These are phyloP conservation scores for Drosophila hydei DNA, from an alignment of 1,140 invertebrate species.

Conservation along the genomic window DNA sequence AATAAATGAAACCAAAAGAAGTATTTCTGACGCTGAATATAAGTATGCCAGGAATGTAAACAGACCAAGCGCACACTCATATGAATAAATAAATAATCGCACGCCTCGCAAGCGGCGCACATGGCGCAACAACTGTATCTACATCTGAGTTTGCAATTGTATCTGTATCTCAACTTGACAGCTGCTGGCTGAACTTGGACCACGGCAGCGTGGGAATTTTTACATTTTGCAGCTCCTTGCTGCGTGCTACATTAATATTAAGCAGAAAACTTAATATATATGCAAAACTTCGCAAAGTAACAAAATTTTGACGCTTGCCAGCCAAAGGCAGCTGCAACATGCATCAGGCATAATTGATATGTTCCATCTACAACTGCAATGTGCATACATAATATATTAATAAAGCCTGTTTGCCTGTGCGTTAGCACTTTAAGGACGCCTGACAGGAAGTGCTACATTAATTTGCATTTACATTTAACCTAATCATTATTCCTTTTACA, in stretches of 20 bases:
- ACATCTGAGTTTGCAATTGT: slow-evolving; percentile 39
- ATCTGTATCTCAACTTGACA: slow-evolving; percentile 29
- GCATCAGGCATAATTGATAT: slow-evolving; percentile 66
- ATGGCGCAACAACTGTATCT: slow-evolving; percentile 51
- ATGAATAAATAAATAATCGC: slow-evolving; percentile 41
- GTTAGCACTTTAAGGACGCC: slow-evolving; percentile 43
- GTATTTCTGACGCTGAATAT: slow-evolving; percentile 30
- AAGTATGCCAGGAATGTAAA: slow-evolving; percentile 16
- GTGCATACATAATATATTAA: background rate
- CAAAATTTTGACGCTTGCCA: slow-evolving; percentile 8
- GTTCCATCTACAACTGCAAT: slow-evolving; percentile 43
- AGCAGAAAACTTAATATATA: slow-evolving; percentile 29
- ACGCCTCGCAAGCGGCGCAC: slow-evolving; percentile 29
- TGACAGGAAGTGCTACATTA: slow-evolving; percentile 64
- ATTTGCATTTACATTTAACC: slow-evolving; percentile 63
- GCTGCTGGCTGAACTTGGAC: slow-evolving; percentile 61
- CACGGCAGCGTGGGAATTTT: slow-evolving; percentile 65
- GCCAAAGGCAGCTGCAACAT: slow-evolving; percentile 5
- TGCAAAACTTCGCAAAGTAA: slow-evolving; percentile 30
- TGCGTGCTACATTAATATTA: slow-evolving; percentile 20
- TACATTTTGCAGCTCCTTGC: slow-evolving; percentile 31
- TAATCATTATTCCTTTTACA: slow-evolving; percentile 27
- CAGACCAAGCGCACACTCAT: slow-evolving; percentile 26
- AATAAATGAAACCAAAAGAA: slow-evolving; percentile 39
- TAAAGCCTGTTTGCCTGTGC: background rate